A percentile compares a stretch with the other conserved stretches of the same genome.
Evolutionary conservation across 2,797 vertebrate genomes (phyloP).

Genomic region (Vultur gryphus): DNA sequence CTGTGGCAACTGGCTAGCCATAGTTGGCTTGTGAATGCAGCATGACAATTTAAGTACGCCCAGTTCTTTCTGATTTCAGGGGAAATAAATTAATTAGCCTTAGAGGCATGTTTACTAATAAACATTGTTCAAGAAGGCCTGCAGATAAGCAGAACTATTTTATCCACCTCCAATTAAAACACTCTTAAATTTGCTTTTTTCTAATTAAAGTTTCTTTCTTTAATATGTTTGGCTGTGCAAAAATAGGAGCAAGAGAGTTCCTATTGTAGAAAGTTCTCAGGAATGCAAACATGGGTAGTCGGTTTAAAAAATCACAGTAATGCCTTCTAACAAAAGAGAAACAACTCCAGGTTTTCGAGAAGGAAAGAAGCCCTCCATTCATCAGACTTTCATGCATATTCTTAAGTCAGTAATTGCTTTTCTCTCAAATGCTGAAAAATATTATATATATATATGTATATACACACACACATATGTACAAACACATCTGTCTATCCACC

Average conservation of each 20-base stretch:
- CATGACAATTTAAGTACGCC: background rate
- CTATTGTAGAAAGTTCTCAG: background rate
- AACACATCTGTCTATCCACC: background rate
- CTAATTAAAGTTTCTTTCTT: background rate
- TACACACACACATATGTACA: no score
- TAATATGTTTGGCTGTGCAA: background rate
- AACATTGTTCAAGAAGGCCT: background rate
- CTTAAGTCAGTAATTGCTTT: background rate
- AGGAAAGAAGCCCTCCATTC: background rate
- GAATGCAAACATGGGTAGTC: background rate
- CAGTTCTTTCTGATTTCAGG: background rate
- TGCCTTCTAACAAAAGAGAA: background rate
- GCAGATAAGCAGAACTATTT: background rate
- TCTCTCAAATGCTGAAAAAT: background rate
- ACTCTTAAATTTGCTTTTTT: background rate
- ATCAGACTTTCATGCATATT: background rate
- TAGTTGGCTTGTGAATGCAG: background rate
- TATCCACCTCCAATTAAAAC: background rate
- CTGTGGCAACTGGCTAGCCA: background rate
- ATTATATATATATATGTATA: background rate
- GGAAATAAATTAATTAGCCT: background rate
- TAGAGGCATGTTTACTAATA: background rate
- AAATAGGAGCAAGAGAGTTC: background rate
- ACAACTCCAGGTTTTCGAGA: background rate
- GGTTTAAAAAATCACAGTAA: background rate